These are phyloP conservation scores for Parasteatoda tepidariorum DNA, from an alignment of 1,140 invertebrate species.

Conservation along the genomic window DNA sequence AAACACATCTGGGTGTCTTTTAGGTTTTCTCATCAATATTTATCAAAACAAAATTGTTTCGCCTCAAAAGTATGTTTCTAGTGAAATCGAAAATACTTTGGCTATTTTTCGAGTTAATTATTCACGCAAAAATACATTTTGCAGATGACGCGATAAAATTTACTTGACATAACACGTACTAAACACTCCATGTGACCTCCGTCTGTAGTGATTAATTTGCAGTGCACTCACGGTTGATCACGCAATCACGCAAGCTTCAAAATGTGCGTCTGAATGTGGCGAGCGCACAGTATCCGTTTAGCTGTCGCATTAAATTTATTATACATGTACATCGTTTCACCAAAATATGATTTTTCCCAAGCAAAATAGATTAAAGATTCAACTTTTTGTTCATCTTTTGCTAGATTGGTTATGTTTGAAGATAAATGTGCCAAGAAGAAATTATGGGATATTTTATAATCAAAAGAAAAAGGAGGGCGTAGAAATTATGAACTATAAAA, in stretches of 20 bases:
- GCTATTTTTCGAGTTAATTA: slow-evolving; percentile 31
- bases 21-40: too few species aligned
- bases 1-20: too few species aligned
- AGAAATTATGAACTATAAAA: too few species aligned
- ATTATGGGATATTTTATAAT: too few species aligned
- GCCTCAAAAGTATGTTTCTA: too few species aligned
- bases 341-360: not conserved
- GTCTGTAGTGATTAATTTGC: slow-evolving; percentile 48
- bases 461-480: too few species aligned
- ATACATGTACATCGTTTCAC: not conserved
- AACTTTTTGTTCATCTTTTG: too few species aligned
- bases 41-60: too few species aligned
- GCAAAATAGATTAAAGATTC: too few species aligned
- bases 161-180: slow-evolving; percentile 58
- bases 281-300: not conserved
- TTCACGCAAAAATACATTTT: slow-evolving; percentile 25
- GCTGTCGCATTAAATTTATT: slow-evolving; percentile 25
- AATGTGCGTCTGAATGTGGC: not conserved
- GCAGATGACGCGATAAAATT: slow-evolving; percentile 49
- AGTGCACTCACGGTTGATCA: not conserved
- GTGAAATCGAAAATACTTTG: too few species aligned
- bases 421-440: too few species aligned
- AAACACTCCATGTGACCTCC: slow-evolving; percentile 48
- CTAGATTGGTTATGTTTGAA: too few species aligned
- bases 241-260: slow-evolving; percentile 36